A percentile compares a stretch with the other conserved stretches of the same genome.
Conservation (phyloP, 2,113 vertebrate genomes). For the Arvicanthis niloticus region DNA sequence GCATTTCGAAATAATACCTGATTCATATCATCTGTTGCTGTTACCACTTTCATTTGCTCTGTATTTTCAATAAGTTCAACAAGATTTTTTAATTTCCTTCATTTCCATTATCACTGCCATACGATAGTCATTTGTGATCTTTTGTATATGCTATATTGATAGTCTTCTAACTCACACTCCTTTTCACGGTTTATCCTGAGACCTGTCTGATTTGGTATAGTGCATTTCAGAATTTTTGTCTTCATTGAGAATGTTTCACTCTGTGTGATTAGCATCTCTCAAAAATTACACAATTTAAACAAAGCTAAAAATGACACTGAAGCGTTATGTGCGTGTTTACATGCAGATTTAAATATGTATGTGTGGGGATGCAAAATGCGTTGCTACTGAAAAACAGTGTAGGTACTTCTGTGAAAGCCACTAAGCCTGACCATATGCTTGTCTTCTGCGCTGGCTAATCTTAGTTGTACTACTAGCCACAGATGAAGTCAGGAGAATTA, state of each 20-base stretch:
- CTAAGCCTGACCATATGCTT: neutral
- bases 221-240: neutral
- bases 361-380: neutral
- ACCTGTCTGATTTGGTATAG: neutral
- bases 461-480: neutral
- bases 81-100: conserved; percentile 1
- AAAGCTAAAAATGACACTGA: conserved; percentile 5
- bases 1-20: neutral
- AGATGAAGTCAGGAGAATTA: neutral
- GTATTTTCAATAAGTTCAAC: conserved; percentile 49
- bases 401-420: neutral
- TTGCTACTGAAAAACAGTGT: neutral
- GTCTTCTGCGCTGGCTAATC: too few species aligned
- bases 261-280: neutral
- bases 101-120: conserved; percentile 48
- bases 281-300: conserved; percentile 18
- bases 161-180: neutral
- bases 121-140: conserved; percentile 27
- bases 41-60: conserved; percentile 1
- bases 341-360: neutral
- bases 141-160: conserved; percentile 55
- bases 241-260: neutral
- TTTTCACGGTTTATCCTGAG: neutral
- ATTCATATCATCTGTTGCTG: neutral
- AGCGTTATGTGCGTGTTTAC: neutral